Evolutionary conservation across 2,797 vertebrate genomes (phyloP).

Genomic region (Haliaeetus albicilla): DNA sequence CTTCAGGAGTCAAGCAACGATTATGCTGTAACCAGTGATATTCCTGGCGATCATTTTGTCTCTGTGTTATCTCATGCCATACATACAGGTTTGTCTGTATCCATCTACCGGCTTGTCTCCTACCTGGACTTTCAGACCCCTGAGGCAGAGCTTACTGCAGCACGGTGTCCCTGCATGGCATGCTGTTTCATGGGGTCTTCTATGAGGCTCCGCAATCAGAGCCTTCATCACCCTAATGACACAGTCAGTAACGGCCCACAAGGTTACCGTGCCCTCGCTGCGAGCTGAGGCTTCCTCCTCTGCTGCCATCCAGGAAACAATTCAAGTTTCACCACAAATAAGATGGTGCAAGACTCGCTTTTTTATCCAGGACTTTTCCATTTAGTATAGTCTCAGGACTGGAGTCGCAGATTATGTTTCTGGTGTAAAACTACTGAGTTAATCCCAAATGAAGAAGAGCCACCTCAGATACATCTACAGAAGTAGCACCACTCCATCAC

Average conservation of each 20-base stretch:
- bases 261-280: not conserved
- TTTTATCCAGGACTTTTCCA: not conserved
- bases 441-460: not conserved
- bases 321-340: not conserved
- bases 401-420: not conserved
- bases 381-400: not conserved
- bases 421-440: not conserved
- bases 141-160: not conserved
- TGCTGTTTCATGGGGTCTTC: not conserved
- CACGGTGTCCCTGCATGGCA: accelerated
- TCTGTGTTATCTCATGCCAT: accelerated
- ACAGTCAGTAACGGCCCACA: accelerated
- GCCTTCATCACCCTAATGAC: not conserved
- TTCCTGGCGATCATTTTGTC: not conserved
- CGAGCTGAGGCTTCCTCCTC: not conserved
- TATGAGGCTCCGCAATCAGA: not conserved
- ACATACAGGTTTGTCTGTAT: not conserved
- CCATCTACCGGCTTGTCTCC: not conserved
- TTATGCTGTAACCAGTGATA: not conserved
- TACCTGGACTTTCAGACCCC: not conserved
- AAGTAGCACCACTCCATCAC: not conserved
- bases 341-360: not conserved
- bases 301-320: not conserved
- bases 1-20: not conserved
- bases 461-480: not conserved